A percentile compares a stretch with the other conserved stretches of the same genome.
Evolutionary conservation across 2,797 vertebrate genomes (phyloP).

Genomic region (Anguilla anguilla): DNA sequence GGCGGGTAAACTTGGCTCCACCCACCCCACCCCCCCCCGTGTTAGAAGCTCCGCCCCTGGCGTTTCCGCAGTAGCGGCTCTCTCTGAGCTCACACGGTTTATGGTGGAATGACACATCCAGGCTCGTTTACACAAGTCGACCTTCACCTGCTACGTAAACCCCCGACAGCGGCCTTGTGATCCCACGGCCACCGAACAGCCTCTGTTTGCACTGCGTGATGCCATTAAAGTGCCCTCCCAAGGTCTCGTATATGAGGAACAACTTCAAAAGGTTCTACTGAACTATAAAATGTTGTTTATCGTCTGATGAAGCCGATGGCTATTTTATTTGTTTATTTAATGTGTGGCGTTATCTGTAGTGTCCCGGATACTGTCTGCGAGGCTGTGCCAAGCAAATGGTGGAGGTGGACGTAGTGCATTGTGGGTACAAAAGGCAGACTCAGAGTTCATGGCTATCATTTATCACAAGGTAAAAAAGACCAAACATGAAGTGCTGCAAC

Average conservation of each 20-base stretch:
- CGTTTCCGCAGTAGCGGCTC: background rate
- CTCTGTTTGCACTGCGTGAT: background rate
- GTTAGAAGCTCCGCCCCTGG: background rate
- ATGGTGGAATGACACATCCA: background rate
- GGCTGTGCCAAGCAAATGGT: constrained; percentile 54
- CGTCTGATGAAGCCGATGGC: background rate
- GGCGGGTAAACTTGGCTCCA: background rate
- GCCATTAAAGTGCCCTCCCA: background rate
- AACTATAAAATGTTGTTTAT: background rate
- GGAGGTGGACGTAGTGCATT: constrained; percentile 44
- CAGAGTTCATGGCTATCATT: constrained; percentile 63
- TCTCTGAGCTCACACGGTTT: background rate
- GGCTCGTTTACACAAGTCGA: background rate
- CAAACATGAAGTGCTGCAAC: constrained; percentile 60
- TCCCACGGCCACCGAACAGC: background rate
- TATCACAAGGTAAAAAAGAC: constrained; percentile 43
- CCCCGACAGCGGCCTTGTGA: background rate
- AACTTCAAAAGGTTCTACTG: background rate
- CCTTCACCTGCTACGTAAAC: background rate
- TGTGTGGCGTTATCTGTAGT: constrained; percentile 35
- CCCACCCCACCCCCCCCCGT: background rate
- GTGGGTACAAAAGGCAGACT: constrained; percentile 57
- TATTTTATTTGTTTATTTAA: background rate
- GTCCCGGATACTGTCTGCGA: constrained; percentile 45
- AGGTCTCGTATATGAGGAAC: background rate